Base-by-base conservation (phyloP, 2,888 invertebrate species). In the Euclidia mi region DNA sequence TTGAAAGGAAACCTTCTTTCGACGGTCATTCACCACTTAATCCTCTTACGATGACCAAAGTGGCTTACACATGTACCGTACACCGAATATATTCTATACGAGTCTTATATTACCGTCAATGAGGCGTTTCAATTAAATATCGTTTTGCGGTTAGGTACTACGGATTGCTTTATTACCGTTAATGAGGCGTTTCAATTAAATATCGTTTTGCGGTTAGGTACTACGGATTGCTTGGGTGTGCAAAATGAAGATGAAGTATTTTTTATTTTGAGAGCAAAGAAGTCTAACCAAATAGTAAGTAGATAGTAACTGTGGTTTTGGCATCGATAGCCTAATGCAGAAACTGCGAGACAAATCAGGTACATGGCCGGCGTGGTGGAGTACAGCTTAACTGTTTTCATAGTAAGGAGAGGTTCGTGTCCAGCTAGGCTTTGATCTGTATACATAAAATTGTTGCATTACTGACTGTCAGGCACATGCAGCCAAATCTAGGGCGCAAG, bases 1-100 rank as follows among this genome's bases (percentile, higher is more conserved):
- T 74, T 72, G 60, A 73, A 78, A 75, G 81, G 74, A 72, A 75
- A 55, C 61, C 61, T 65, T 63, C 76, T 75, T 72, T 72, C 62
- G 59, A 65, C 74, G 79, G 74, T 62, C 77, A 59, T 76, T 81
- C 74, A 81, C 81, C 76, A 58, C 25, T 15, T 81, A 82, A 82
- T 79, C 81, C 73, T 66, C 78, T 81, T 73, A 74, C 45, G 50
- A 48, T 53, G 56, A 59, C 60, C 71, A 68, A 73, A 74, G 74
- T 74, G 61, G 74, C 74, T 71, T 64, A 73, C 61, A 62, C 42
- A 55, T 55, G 63, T 73, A 65, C 51, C 46, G 68, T 59, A 73
- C 59, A 63, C 43, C 29, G 48, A 28, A 50, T 52, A 49, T 31
- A 40, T 58, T 64, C 48, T 40, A 41, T 55, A 48, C 49, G 56